These are phyloP conservation scores for Escarpia spicata DNA, from an alignment of 2,888 invertebrate genomes.

Conservation along the genomic window DNA sequence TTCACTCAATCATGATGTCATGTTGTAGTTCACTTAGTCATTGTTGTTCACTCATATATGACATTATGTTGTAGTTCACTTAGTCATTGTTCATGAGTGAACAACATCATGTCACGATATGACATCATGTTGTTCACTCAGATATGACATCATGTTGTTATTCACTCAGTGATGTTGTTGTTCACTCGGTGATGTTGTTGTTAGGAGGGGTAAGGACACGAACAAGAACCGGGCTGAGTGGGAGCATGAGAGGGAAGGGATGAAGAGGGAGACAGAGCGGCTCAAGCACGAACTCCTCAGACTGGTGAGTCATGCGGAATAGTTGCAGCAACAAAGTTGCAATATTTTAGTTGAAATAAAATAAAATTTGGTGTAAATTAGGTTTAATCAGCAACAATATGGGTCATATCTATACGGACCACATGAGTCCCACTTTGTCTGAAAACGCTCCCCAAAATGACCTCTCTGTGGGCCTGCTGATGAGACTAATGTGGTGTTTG, in stretches of 20 bases:
- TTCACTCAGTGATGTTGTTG: neutral
- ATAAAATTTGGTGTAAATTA: neutral
- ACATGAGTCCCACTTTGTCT: too few species aligned
- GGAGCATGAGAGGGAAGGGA: slow-evolving; percentile 43
- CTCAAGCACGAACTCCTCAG: slow-evolving; percentile 53
- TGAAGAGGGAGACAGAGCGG: slow-evolving; percentile 54
- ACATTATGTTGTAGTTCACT: too few species aligned
- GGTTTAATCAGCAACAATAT: neutral
- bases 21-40: too few species aligned
- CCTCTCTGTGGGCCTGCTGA: too few species aligned
- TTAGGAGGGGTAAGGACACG: slow-evolving; percentile 34
- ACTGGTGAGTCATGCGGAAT: slow-evolving; percentile 32
- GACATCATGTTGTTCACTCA: too few species aligned
- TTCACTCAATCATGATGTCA: too few species aligned
- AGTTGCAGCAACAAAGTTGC: slow-evolving; percentile 36
- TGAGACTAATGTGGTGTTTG: too few species aligned
- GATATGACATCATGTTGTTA: neutral
- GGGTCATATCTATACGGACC: too few species aligned
- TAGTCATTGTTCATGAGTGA: too few species aligned
- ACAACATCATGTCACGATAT: too few species aligned
- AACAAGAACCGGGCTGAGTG: slow-evolving; percentile 32
- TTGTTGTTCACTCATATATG: too few species aligned
- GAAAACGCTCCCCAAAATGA: too few species aligned
- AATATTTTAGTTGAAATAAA: neutral
- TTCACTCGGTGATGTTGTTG: neutral